phyloP scores from a whole-genome alignment of 1,140 invertebrate species.

The Hyposmocoma kahamanoa region DNA sequence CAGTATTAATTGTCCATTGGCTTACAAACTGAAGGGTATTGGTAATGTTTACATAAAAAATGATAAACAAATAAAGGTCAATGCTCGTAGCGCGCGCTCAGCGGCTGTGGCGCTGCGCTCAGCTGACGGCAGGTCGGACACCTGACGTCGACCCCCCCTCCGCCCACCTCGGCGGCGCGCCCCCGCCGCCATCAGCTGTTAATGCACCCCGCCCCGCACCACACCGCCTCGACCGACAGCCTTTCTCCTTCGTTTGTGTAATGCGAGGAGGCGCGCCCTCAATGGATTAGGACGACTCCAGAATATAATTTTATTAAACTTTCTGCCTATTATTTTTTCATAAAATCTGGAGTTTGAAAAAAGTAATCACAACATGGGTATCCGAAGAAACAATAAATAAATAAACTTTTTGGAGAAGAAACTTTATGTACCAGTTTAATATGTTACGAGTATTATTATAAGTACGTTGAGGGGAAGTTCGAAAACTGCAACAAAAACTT shows the following conservation, averaged over 20 bases:
- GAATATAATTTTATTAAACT: too few species aligned
- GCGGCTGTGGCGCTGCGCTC: slow-evolving; percentile 52
- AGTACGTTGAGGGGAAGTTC: too few species aligned
- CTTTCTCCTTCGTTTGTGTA: slow-evolving; percentile 72
- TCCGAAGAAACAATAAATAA: too few species aligned
- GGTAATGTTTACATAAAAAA: slow-evolving; percentile 38
- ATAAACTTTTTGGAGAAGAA: too few species aligned
- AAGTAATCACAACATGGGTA: too few species aligned
- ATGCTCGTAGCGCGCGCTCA: slow-evolving; percentile 18
- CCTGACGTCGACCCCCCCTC: slow-evolving; percentile 49
- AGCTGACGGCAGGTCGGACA: slow-evolving; percentile 55
- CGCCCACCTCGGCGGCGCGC: slow-evolving; percentile 8
- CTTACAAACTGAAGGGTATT: too few species aligned
- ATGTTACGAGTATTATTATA: too few species aligned
- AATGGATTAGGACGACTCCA: slow-evolving; percentile 46
- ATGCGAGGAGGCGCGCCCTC: slow-evolving; percentile 54
- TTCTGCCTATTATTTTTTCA: too few species aligned
- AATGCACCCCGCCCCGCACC: slow-evolving; percentile 37
- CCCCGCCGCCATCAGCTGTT: slow-evolving; percentile 55
- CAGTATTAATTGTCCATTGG: too few species aligned
- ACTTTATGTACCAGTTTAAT: too few species aligned
- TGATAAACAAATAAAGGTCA: slow-evolving; percentile 56
- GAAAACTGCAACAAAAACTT: too few species aligned
- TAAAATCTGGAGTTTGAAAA: too few species aligned
- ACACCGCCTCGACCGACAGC: slow-evolving; percentile 37